phyloP scores from a whole-genome alignment of 2,888 invertebrate species.

The Chrysina gloriosa region DNA sequence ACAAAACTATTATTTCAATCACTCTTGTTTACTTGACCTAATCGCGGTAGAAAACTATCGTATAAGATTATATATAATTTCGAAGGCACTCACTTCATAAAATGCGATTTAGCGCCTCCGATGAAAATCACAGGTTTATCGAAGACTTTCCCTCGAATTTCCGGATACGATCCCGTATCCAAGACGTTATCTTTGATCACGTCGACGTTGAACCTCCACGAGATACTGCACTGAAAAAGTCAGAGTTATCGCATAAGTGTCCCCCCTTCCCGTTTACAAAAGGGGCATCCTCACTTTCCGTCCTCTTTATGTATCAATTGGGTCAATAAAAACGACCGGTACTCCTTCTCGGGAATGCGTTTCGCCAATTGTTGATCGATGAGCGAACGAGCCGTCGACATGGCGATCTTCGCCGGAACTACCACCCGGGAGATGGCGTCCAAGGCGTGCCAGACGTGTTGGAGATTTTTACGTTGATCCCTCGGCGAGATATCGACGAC shows the following conservation, averaged over 20 bases:
- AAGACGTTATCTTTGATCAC: conserved; percentile 76
- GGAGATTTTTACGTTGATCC: conserved; percentile 71
- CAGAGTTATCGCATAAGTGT: background rate
- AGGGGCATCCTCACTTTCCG: conserved; percentile 53
- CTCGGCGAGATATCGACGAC: conserved; percentile 81
- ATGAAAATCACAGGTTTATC: conserved; percentile 83
- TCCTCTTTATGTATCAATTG: conserved; percentile 73
- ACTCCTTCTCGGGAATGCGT: conserved; percentile 68
- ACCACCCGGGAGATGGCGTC: conserved; percentile 73
- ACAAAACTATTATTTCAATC: no score
- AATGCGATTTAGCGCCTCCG: conserved; percentile 84
- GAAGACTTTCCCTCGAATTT: conserved; percentile 56
- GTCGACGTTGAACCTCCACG: conserved; percentile 86
- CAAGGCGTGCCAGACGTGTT: conserved; percentile 73
- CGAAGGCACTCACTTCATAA: conserved; percentile 72
- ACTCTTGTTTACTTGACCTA: no score
- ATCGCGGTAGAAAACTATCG: no score
- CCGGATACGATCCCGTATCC: conserved; percentile 75
- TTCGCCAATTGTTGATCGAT: conserved; percentile 74
- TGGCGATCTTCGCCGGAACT: conserved; percentile 70
- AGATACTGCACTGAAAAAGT: conserved; percentile 63
- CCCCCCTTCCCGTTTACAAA: background rate
- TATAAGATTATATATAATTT: no score
- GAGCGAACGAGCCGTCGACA: conserved; percentile 76
- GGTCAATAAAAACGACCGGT: conserved; percentile 84